Conservation (phyloP, 2,888 invertebrate genomes). For the Phanerotoma sp. region DNA sequence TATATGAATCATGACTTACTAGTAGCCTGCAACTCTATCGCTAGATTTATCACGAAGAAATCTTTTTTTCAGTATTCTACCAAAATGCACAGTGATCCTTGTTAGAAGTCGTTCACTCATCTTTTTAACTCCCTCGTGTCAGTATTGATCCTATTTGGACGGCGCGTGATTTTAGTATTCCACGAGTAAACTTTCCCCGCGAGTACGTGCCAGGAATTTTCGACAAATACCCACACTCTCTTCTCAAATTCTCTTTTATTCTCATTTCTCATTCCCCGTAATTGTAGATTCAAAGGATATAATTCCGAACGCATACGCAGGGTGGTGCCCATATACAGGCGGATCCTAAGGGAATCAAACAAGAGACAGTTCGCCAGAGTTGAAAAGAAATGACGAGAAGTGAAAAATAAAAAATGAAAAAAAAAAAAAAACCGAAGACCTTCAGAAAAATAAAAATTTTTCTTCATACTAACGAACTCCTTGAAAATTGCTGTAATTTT, state of each 20-base stretch:
- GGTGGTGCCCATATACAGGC: slow-evolving; percentile 12
- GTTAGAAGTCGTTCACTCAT: not conserved
- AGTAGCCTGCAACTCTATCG: no score
- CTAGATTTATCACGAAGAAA: no score
- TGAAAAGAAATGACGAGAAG: not conserved
- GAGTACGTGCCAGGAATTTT: slow-evolving; percentile 36
- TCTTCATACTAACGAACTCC: not conserved
- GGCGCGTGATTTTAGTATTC: slow-evolving; percentile 52
- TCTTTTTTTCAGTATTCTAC: no score
- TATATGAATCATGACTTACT: no score
- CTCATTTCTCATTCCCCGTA: slow-evolving; percentile 42
- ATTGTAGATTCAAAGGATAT: slow-evolving; percentile 59
- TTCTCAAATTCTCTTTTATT: slow-evolving; percentile 11
- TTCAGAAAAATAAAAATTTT: not conserved
- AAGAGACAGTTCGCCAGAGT: slow-evolving; percentile 1
- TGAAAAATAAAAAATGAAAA: slow-evolving; percentile 6
- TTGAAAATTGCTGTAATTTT: not conserved
- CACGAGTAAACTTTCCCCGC: slow-evolving; percentile 50
- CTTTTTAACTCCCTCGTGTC: slow-evolving; percentile 10
- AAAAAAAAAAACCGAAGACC: slow-evolving; percentile 16
- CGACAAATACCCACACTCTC: slow-evolving; percentile 13
- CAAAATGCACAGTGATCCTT: not conserved
- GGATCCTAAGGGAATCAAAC: slow-evolving; percentile 37
- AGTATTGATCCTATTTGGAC: slow-evolving; percentile 56
- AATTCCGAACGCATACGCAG: slow-evolving; percentile 43